Base-by-base conservation (phyloP, 2,113 vertebrate genomes). In the Gracilinanus agilis region DNA sequence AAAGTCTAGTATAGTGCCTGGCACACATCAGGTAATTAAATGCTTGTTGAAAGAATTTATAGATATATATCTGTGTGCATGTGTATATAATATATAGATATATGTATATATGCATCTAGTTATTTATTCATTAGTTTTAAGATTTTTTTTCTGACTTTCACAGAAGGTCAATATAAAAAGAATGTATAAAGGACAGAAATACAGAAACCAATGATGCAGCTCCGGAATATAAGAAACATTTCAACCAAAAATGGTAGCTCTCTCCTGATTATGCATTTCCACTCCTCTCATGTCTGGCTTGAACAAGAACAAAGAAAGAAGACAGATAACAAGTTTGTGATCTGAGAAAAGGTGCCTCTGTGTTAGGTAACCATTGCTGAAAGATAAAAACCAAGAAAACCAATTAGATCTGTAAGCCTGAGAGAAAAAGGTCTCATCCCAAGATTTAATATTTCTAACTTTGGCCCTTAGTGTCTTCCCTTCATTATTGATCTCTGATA, bases 381-480 rank as follows among this genome's bases (percentile, higher is more conserved):
- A 94, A 96, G 95, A 97, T 93, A 96, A 97, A 83, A 97, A 93
- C 94, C 94, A 91, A 92, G 96, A 96, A 98, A 98, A 96, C 96
- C 97, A 97, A 97, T 97, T 97, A 96, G 95, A 95, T 93, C 95
- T 91, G 95, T 91, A 91, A 96, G 95, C 96, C 96, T 97, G 88
- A 94, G 93, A 97, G 94, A 92, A 96, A 96, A 95, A 94, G 90
- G 92, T 93, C 97, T 96, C 93, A 95, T 96, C 95, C 94, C 92
- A 96, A 96, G 96, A 97, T 96, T 96, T 97, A 97, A 95, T 97
- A 97, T 97, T 97, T 97, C 96, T 96, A 93, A 94, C 97, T 92
- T 94, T 90, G 96, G 95, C 96, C 96, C 92, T 94, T 44, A 24
- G 96, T 92, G 94, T 89, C 95, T 97, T 94, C 96, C 93, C 93